Evolutionary conservation across 2,113 vertebrate species (phyloP).

Genomic region (Chauna torquata): DNA sequence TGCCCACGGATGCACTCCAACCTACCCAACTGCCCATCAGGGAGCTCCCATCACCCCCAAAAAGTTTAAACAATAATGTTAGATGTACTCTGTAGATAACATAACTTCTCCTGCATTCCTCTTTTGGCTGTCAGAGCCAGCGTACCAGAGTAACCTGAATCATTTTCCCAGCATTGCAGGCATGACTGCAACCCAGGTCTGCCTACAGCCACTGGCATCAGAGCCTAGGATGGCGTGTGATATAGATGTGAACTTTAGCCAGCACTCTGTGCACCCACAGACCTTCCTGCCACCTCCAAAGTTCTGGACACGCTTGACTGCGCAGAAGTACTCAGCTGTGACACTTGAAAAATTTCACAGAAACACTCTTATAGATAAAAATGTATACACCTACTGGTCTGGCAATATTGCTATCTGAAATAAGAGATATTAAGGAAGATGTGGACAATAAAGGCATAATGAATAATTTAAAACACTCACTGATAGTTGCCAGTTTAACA

Average conservation of each 20-base stretch:
- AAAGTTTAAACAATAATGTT: not conserved
- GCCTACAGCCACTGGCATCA: not conserved
- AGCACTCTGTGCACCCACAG: not conserved
- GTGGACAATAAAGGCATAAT: not conserved
- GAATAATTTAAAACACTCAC: not conserved
- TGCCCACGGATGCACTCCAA: not conserved
- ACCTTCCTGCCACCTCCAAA: not conserved
- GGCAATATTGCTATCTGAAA: not conserved
- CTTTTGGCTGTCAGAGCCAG: not conserved
- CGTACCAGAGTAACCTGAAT: not conserved
- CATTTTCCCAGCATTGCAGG: not conserved
- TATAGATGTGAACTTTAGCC: not conserved
- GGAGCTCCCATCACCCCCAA: rapidly evolving
- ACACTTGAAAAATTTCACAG: not conserved
- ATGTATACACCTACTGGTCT: not conserved
- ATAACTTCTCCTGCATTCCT: not conserved
- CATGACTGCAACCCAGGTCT: not conserved
- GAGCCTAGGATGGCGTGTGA: not conserved
- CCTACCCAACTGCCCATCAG: not conserved
- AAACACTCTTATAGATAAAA: not conserved
- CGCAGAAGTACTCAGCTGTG: not conserved
- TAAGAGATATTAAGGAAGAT: not conserved
- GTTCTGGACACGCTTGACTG: not conserved
- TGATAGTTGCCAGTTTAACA: not conserved
- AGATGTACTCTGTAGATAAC: not conserved